Evolutionary conservation across 92 coral and sea anemone genomes (phyloP).

Genomic region (Chrysogorgia sp.): DNA sequence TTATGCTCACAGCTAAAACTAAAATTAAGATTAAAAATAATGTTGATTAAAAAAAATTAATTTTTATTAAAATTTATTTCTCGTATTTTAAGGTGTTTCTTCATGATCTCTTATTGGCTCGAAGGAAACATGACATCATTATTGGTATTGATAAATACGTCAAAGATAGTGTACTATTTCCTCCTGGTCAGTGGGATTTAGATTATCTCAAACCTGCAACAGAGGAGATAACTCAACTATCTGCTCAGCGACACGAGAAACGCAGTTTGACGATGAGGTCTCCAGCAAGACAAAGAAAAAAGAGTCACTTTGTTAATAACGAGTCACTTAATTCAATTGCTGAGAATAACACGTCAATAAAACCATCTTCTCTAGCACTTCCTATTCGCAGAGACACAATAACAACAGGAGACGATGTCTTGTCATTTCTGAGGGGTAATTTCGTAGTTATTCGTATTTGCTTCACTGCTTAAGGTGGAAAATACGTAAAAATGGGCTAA

Average conservation of each 20-base stretch:
- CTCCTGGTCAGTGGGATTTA: conserved; percentile 43
- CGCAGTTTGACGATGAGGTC: conserved; percentile 14
- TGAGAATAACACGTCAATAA: conserved; percentile 3
- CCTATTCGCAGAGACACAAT: conserved; percentile 35
- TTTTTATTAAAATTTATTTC: too few relatives aligned
- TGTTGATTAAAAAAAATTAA: too few relatives aligned
- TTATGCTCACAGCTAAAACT: too few relatives aligned
- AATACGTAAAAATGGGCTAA: too few relatives aligned
- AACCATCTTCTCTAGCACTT: conserved; percentile 8
- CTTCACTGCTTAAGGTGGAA: not conserved
- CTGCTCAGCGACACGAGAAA: conserved; percentile 22
- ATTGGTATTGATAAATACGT: conserved; percentile 28
- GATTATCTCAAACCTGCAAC: conserved; percentile 30
- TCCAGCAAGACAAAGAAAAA: conserved; percentile 15
- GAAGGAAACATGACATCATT: conserved; percentile 21
- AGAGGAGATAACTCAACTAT: conserved; percentile 32
- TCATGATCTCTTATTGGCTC: conserved; percentile 34
- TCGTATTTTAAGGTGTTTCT: conserved; percentile 6
- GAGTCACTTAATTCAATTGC: not conserved
- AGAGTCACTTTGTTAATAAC: not conserved
- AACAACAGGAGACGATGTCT: not conserved
- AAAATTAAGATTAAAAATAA: too few relatives aligned
- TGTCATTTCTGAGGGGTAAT: conserved; percentile 10
- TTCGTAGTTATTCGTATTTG: not conserved
- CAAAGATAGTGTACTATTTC: conserved; percentile 36